phyloP scores from a whole-genome alignment of 2,888 invertebrate species.

The Leptogaster cylindrica region DNA sequence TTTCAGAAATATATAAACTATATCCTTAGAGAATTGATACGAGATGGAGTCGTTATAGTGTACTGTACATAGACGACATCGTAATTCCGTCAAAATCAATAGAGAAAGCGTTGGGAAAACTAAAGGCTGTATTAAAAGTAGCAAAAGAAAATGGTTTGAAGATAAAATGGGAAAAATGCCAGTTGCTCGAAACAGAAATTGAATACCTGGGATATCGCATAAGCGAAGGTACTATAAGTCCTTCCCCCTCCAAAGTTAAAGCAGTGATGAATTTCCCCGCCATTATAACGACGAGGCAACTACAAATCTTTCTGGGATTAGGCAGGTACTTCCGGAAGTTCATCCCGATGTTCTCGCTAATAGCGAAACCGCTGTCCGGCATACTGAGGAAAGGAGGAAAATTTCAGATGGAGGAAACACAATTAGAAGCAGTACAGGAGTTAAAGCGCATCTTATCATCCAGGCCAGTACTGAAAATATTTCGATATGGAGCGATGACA shows the following conservation, averaged over 20 bases:
- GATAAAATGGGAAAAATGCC: slow-evolving; percentile 46
- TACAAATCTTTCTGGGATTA: slow-evolving; percentile 35
- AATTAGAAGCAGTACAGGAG: too few relatives aligned
- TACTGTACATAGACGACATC: slow-evolving; percentile 54
- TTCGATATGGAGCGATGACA: background rate
- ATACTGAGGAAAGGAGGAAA: too few relatives aligned
- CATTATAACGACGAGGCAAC: slow-evolving; percentile 13
- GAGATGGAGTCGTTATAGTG: slow-evolving; percentile 37
- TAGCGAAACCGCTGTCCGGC: too few relatives aligned
- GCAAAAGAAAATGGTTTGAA: slow-evolving; percentile 39
- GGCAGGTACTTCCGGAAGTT: slow-evolving; percentile 38
- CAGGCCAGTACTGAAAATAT: background rate
- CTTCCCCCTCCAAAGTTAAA: slow-evolving; percentile 37
- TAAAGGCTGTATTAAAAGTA: slow-evolving; percentile 41
- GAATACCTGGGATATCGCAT: slow-evolving; percentile 48
- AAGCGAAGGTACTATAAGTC: slow-evolving; percentile 39
- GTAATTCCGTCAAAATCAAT: slow-evolving; percentile 48
- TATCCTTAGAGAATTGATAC: slow-evolving; percentile 46
- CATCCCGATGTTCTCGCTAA: too few relatives aligned
- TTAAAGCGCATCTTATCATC: too few relatives aligned
- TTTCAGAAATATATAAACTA: slow-evolving; percentile 52
- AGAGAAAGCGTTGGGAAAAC: slow-evolving; percentile 19
- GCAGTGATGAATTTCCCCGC: slow-evolving; percentile 40
- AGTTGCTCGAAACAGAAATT: slow-evolving; percentile 45
- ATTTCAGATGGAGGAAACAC: too few relatives aligned